Base-by-base conservation (phyloP, 2,888 invertebrate genomes). In the Tillus elongatus region DNA sequence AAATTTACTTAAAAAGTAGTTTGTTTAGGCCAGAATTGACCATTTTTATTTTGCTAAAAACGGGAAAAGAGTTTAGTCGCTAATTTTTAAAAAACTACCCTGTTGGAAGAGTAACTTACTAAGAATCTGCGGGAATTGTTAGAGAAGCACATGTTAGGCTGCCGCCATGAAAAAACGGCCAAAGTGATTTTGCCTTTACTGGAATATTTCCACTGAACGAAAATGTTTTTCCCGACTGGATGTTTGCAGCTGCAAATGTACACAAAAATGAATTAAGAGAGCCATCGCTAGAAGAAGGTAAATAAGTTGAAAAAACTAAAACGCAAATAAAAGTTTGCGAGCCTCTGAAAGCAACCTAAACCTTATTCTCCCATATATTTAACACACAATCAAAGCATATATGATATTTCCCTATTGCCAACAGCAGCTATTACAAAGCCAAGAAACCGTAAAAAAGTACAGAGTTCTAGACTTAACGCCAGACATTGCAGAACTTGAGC, bases 111-210 rank as follows among this genome's bases (percentile, higher is more conserved):
- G 24, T 19, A 19, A 19, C 24, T 19, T n/a, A 19, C 24, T n/a
- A 19, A 19, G 6, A 19, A 19, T 6, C n/a, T 19, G 24, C 24
- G n/a, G 24, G 24, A n/a, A 19, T 19, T 19, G 6, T 19, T 19
- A 19, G n/a, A 19, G 24, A 19, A 19, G 24, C 24, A n/a, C n/a
- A 19, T n/a, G 6, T 19, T 19, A 6, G 24, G 24, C 24, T n/a
- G 24, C 24, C 24, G 24, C 24, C 24, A n/a, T 19, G n/a, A n/a
- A 19, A 19, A 19, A n/a, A 19, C n/a, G 24, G 24, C n/a, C 24
- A 19, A 19, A 19, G 24, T 19, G 24, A n/a, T 19, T 19, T 19
- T 19, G 24, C 24, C 24, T n/a, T n/a, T 19, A 19, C 24, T 19
- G 24, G 24, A 19, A 19, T 19, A 19, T 19, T 19, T 19, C 24